Evolutionary conservation across 30 jellyfish, hydroid and myxozoan species (phyloP), one percentile per base, ranked within the genome.

Genomic region (Pelagia noctiluca): DNA sequence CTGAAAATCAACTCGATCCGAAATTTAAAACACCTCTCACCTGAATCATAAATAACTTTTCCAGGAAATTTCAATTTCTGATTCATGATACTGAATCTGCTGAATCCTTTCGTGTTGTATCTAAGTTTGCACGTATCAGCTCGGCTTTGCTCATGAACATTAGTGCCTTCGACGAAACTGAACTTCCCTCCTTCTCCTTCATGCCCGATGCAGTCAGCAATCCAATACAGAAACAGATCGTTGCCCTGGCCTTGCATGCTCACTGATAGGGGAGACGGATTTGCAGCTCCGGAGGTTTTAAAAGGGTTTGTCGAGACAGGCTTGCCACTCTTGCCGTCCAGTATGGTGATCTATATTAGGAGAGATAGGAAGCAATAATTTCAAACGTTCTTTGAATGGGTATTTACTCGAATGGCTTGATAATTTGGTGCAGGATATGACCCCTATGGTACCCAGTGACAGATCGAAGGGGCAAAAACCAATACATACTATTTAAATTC

Each of bases 171-270:
- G 21, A 94, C 99, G 23, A 94, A 88, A 5, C 76, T 61, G 72
- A 80, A 94, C 75, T 62, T 50, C 12, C 96, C 97, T 50, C 96
- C 96, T 72, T 88, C 92, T 30, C 88, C 90, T 32, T 94, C 96
- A 66, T 94, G 97, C 0, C 90, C 96, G 4, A 68, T 38, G 76
- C 99, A 94, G 54, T 88, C 99, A 38, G 95, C 97, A 8, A 63
- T 31, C 99, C 99, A 94, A 89, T 88, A 89, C 32, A 94, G 83
- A 70, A 83, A 89, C 68, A 94, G 63, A 67, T 94, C 99, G 71
- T 94, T 94, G 30, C 99, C 99, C 35, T 42, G 35, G 42, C 99
- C 99, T 62, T 94, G 91, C 93, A 88, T 79, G 84, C 97, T 88
- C 48, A 94, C 91, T 19, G 92, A 33, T 35, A 94, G 79, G 23